A percentile compares a stretch with the other conserved stretches of the same genome.
Evolutionary conservation across 2,888 invertebrate genomes (phyloP).

Genomic region (Tineola bisselliella): DNA sequence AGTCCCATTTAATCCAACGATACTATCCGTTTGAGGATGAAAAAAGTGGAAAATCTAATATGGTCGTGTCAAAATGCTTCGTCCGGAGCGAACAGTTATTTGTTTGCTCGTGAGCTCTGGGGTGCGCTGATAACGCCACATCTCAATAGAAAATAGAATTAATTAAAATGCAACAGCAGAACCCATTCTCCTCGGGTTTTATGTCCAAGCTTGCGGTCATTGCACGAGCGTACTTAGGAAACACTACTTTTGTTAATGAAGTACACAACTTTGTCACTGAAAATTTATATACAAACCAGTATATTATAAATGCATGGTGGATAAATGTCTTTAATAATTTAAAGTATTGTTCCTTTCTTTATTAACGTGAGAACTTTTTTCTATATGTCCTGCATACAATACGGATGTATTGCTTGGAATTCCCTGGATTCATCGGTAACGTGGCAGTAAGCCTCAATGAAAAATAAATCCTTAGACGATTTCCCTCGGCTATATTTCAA

Average conservation of each 20-base stretch:
- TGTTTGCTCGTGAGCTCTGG: slow-evolving; percentile 59
- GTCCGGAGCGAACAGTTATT: slow-evolving; percentile 45
- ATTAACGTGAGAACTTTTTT: background rate
- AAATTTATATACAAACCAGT: background rate
- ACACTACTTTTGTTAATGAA: background rate
- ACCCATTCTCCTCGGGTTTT: slow-evolving; percentile 50
- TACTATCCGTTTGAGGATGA: background rate
- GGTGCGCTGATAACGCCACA: slow-evolving; percentile 54
- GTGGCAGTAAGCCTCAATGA: slow-evolving; percentile 7
- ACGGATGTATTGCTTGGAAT: background rate
- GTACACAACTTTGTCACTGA: background rate
- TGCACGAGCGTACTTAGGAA: background rate
- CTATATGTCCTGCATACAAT: background rate
- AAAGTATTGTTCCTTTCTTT: background rate
- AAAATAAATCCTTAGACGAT: slow-evolving; percentile 12
- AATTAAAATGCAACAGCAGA: slow-evolving; percentile 66
- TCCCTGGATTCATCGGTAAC: background rate
- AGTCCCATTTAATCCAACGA: background rate
- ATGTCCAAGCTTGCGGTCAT: slow-evolving; percentile 22
- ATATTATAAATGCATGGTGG: background rate
- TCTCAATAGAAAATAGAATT: slow-evolving; percentile 65
- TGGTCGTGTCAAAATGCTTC: slow-evolving; percentile 50
- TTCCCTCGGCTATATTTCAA: slow-evolving; percentile 13
- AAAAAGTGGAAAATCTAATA: slow-evolving; percentile 18
- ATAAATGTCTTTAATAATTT: background rate